These are phyloP conservation scores for Salvelinus alpinus DNA, from an alignment of 2,113 vertebrate species.

Conservation along the genomic window DNA sequence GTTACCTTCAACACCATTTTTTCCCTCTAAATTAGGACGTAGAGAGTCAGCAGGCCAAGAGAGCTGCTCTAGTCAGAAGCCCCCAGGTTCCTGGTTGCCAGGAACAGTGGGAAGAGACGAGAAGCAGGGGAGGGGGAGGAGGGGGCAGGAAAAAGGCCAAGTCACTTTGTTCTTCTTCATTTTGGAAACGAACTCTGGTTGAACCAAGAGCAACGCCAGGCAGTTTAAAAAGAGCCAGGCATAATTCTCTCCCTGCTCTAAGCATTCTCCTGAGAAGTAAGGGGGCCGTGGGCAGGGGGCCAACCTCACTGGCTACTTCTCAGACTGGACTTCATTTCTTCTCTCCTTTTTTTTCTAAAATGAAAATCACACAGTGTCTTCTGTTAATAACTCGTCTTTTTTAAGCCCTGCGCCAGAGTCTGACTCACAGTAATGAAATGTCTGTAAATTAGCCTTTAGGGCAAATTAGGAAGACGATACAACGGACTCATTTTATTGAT, in stretches of 20 bases:
- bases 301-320: slow-evolving; percentile 41
- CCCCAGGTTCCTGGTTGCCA: slow-evolving; percentile 55
- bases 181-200: slow-evolving; percentile 95
- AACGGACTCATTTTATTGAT: slow-evolving; percentile 11
- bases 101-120: slow-evolving; percentile 71
- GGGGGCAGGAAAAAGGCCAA: slow-evolving; percentile 93
- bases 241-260: slow-evolving; percentile 67
- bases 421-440: slow-evolving; percentile 67
- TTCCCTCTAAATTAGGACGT: not conserved
- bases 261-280: slow-evolving; percentile 58
- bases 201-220: slow-evolving; percentile 84
- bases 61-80: slow-evolving; percentile 42
- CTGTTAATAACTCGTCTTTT: slow-evolving; percentile 41
- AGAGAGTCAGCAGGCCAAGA: slow-evolving; percentile 50
- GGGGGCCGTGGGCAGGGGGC: slow-evolving; percentile 29
- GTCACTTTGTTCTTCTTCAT: slow-evolving; percentile 86
- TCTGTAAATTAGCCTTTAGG: slow-evolving; percentile 55
- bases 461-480: slow-evolving; percentile 54
- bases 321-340: slow-evolving; percentile 24
- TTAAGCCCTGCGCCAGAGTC: slow-evolving; percentile 64
- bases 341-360: slow-evolving; percentile 29
- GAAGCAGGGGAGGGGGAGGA: slow-evolving; percentile 37
- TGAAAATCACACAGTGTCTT: slow-evolving; percentile 36
- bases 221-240: slow-evolving; percentile 72
- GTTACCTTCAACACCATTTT: not conserved